Evolutionary conservation across 2,888 invertebrate genomes (phyloP), one percentile per base, ranked within the genome.

Genomic region (Drosophila merina): DNA sequence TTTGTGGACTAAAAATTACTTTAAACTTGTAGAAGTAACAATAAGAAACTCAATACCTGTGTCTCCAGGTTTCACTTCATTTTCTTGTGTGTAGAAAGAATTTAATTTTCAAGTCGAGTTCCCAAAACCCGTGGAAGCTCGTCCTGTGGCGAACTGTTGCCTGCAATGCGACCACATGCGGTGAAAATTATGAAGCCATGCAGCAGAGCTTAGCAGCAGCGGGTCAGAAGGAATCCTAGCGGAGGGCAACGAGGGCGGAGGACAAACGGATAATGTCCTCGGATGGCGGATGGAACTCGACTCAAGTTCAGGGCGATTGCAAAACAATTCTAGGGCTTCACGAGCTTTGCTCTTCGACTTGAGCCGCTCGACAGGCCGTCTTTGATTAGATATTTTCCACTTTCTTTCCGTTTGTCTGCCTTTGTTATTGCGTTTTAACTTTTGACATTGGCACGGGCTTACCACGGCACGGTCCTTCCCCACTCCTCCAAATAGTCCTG

Each of bases 311-410:
- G 7, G 57, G 62, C 82, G 74, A 82, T 82, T 72, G 77, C 76
- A 63, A 67, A 82, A 73, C 72, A 74, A 79, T 82, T 85, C 66
- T 74, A 82, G 33, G 82, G 86, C 73, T 85, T 82, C 82, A 50
- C 67, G 60, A 72, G 67, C 70, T 76, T 72, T 70, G 47, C 47
- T 49, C 62, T 44, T 60, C 78, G 72, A 78, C 63, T 63, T 44
- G 47, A 60, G 48, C 28, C 8, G 45, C 51, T 56, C 56, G 47
- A 28, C 59, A 57, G 50, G 63, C 68, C 51, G 69, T 57, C 79
- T 77, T 79, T 83, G 83, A 83, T 83, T 82, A 85, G 76, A 76
- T 79, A 82, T 79, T 85, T 85, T 72, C 69, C 85, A 81, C 81
- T 84, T 81, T 78, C 74, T 68, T 76, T 74, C 72, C 33, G 47